Percentiles rank a stretch among this genome's conserved stretches.
These are phyloP conservation scores for Opisthocomus hoazin DNA, from an alignment of 2,113 vertebrate species.

Conservation along the genomic window DNA sequence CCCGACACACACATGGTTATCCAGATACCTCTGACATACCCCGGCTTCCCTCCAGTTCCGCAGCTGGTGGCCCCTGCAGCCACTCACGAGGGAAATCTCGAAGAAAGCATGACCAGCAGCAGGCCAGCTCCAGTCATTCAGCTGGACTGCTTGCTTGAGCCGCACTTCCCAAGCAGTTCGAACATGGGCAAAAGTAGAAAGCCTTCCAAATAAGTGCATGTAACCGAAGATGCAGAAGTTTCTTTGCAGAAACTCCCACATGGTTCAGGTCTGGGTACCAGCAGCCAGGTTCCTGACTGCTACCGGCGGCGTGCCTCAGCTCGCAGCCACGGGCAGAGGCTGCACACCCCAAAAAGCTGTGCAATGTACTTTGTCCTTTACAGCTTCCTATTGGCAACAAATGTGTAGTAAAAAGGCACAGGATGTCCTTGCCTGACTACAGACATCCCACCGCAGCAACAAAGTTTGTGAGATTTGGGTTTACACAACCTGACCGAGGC, in stretches of 20 bases:
- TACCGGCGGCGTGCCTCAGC: neutral
- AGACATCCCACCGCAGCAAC: neutral
- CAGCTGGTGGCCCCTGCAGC: neutral
- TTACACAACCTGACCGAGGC: neutral
- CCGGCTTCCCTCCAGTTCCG: neutral
- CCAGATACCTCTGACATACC: neutral
- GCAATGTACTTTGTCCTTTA: neutral
- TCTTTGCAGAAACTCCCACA: neutral
- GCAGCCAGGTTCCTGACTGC: neutral
- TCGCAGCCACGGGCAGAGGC: neutral
- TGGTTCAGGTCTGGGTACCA: neutral
- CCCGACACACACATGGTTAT: neutral
- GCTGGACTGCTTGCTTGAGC: neutral
- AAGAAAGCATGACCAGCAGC: neutral
- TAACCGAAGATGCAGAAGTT: neutral
- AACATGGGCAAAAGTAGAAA: neutral
- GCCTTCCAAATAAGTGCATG: neutral
- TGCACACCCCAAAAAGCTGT: neutral
- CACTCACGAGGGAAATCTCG: neutral
- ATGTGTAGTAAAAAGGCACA: neutral
- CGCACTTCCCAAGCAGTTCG: neutral
- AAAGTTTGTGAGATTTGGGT: neutral
- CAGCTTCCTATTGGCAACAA: neutral
- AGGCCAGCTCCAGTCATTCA: neutral
- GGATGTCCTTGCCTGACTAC: neutral